Conservation (phyloP, 2,888 invertebrate genomes). For the Alloplasta piceator region DNA sequence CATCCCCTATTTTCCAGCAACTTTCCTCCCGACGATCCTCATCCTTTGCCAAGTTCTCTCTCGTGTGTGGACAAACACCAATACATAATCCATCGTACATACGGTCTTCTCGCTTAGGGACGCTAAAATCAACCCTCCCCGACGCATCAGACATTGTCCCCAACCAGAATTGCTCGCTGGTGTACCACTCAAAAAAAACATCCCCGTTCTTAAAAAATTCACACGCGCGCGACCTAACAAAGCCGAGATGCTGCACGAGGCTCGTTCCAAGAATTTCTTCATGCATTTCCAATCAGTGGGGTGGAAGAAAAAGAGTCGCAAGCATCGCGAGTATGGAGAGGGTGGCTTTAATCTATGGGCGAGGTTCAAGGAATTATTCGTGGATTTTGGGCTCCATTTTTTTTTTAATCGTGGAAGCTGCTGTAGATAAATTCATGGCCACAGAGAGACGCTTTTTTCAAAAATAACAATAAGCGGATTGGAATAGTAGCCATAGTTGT, state of each 20-base stretch:
- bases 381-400: neutral
- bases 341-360: neutral
- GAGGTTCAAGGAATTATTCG: no score
- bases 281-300: slow-evolving; percentile 39
- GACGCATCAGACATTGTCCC: slow-evolving; percentile 25
- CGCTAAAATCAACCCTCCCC: slow-evolving; percentile 12
- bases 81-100: slow-evolving; percentile 66
- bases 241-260: neutral
- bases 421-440: slow-evolving; percentile 2
- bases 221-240: neutral
- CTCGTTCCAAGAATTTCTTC: slow-evolving; percentile 3
- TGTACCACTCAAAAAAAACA: slow-evolving; percentile 4
- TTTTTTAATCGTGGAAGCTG: neutral
- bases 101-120: neutral
- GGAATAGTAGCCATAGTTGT: slow-evolving; percentile 13
- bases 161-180: neutral
- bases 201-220: slow-evolving; percentile 24
- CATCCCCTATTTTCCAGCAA: slow-evolving; percentile 59
- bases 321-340: neutral
- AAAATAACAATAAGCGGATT: slow-evolving; percentile 41
- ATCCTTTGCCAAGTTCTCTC: neutral
- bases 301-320: slow-evolving; percentile 4
- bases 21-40: neutral
- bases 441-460: slow-evolving; percentile 10
- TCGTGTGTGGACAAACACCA: slow-evolving; percentile 64